Conservation (phyloP, 2,888 invertebrate genomes). For the Aporophyla lueneburgensis region DNA sequence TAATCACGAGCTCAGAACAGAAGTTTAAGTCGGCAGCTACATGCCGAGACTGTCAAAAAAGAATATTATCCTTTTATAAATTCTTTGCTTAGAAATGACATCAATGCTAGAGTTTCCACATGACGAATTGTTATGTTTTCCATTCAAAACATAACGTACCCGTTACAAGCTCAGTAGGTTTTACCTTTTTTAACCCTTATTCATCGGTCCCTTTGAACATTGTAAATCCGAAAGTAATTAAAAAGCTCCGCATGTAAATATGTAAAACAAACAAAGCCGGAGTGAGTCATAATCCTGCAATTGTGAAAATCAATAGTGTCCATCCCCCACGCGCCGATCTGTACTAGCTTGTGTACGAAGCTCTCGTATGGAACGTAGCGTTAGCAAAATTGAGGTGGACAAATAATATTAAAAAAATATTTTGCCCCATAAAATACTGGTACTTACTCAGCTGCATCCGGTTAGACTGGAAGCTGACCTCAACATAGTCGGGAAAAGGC, state of each 20-base stretch:
- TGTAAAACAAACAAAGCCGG: conserved; percentile 64
- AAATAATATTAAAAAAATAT: neutral
- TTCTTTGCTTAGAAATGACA: too few relatives aligned
- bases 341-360: conserved; percentile 79
- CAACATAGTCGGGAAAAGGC: too few relatives aligned
- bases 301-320: conserved; percentile 85
- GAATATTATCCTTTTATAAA: too few relatives aligned
- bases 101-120: too few relatives aligned
- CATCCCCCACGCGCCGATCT: conserved; percentile 74
- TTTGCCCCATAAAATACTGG: too few relatives aligned
- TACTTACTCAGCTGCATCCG: too few relatives aligned
- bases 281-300: conserved; percentile 85
- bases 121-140: too few relatives aligned
- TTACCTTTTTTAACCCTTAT: neutral
- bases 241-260: conserved; percentile 42
- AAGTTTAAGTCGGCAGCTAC: too few relatives aligned
- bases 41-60: too few relatives aligned
- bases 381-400: conserved; percentile 65
- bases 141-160: neutral
- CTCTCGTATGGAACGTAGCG: conserved; percentile 74
- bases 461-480: too few relatives aligned
- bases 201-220: neutral
- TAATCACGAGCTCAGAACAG: too few relatives aligned
- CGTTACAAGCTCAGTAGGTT: neutral
- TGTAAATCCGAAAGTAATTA: conserved; percentile 58